Evolutionary conservation across 1,140 invertebrate species (phyloP), one percentile per base, ranked within the genome.

Genomic region (Nymphalis io): DNA sequence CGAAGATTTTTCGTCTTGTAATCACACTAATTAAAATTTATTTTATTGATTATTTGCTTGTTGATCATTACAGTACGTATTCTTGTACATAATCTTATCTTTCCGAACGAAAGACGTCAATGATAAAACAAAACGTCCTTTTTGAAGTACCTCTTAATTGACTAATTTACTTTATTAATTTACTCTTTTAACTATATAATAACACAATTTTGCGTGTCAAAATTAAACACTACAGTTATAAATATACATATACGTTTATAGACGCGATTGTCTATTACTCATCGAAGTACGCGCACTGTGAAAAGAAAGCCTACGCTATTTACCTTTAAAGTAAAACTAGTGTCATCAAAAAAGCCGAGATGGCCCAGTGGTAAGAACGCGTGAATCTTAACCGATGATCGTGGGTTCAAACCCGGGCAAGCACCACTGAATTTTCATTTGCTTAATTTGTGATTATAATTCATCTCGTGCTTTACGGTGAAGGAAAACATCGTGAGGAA

Each of bases 81-180:
- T 53, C 11, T 8, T 53, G 3, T 23, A 23, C 38, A 18, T 18
- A 57, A 65, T 65, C 62, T 65, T 65, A 65, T 65, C 51, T 42
- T 40, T 21, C 21, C 58, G 38, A 57, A 23, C 18, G 18, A 21
- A 18, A 58, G 39, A 44, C 63, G 63, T 65, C 53, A 58, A 18
- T 53, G 53, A 57, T 57, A 65, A 57, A 57, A 27, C 16, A 16
- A 57, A 55, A 21, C 51, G 42, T 53, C 13, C 0, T 13, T 27
- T 55, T 48, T 23, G 23, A 57, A 55, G 55, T 40, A 60, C 38
- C 40, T 18, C 11, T 20, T 40, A 13, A 10, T 53, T 53, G 20
- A 53, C 13, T 53, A 20, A 53, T 53, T 53, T n/a, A n/a, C n/a
- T 48, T 48, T 16, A 48, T 48, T n/a, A 48, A 48, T 16, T 4